Evolutionary conservation across 1,140 invertebrate species (phyloP).

Genomic region (Hyles euphorbiae): DNA sequence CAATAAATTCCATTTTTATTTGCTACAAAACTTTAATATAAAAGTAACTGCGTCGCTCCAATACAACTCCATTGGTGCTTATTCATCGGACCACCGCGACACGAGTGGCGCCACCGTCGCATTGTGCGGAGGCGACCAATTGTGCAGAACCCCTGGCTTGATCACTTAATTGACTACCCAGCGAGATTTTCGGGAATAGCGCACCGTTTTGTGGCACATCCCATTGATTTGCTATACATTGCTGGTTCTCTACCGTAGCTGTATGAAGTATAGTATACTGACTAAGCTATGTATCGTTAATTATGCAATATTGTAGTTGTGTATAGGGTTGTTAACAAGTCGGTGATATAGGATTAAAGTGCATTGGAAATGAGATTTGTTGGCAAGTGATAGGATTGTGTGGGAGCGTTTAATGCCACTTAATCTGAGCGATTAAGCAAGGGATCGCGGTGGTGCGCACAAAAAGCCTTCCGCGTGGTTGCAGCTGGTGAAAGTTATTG

Average conservation of each 20-base stretch:
- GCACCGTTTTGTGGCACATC: slow-evolving; percentile 9
- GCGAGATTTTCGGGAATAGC: slow-evolving; percentile 49
- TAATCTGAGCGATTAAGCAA: slow-evolving; percentile 51
- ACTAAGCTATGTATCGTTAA: neutral
- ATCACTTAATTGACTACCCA: slow-evolving; percentile 70
- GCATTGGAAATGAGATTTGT: slow-evolving; percentile 65
- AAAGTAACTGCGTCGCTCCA: no score
- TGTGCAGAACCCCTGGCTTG: slow-evolving; percentile 64
- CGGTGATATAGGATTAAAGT: slow-evolving; percentile 61
- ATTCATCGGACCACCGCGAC: slow-evolving; percentile 8
- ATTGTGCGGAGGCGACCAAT: slow-evolving; percentile 69
- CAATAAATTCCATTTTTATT: neutral
- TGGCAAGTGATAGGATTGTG: slow-evolving; percentile 59
- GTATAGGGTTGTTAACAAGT: neutral
- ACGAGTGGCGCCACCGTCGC: slow-evolving; percentile 39
- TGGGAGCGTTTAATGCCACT: slow-evolving; percentile 53
- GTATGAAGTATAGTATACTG: neutral
- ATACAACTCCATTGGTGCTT: no score
- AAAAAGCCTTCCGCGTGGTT: slow-evolving; percentile 30
- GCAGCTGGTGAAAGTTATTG: slow-evolving; percentile 31
- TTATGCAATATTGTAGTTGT: neutral
- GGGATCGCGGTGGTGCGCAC: slow-evolving; percentile 37
- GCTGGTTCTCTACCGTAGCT: slow-evolving; percentile 19
- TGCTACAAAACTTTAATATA: no score
- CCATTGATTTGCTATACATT: slow-evolving; percentile 27